phyloP scores from a whole-genome alignment of 2,113 vertebrate species.

The Passer montanus region DNA sequence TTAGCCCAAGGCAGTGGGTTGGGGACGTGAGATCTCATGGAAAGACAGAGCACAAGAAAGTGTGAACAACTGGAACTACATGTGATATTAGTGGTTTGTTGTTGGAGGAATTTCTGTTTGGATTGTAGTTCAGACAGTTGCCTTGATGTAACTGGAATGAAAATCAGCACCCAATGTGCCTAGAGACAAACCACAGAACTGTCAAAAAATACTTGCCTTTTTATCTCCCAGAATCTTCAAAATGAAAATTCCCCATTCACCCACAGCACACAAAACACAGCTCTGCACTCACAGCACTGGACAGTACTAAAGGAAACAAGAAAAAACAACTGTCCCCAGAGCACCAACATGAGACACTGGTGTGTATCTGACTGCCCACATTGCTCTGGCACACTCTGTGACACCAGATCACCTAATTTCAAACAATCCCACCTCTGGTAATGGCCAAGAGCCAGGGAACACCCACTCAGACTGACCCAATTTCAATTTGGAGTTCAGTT shows the following conservation, averaged over 20 bases:
- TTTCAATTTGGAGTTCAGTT: background rate
- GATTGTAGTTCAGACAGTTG: slow-evolving; percentile 65
- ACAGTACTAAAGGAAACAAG: background rate
- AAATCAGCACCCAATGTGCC: slow-evolving; percentile 47
- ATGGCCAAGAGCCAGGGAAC: background rate
- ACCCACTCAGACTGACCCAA: background rate
- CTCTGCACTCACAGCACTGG: background rate
- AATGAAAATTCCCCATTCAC: slow-evolving; percentile 28
- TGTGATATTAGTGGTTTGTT: slow-evolving; percentile 52
- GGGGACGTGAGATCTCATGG: slow-evolving; percentile 66
- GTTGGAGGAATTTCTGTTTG: slow-evolving; percentile 52
- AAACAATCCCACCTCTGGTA: background rate
- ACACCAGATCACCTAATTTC: background rate
- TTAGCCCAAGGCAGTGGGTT: slow-evolving; percentile 74
- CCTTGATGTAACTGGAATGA: slow-evolving; percentile 69
- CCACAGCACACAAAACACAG: background rate
- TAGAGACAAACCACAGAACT: slow-evolving; percentile 48
- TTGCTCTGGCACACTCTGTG: background rate
- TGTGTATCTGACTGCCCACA: background rate
- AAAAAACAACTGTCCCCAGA: background rate
- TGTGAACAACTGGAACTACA: slow-evolving; percentile 64
- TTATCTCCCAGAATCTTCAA: slow-evolving; percentile 34
- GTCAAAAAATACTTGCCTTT: slow-evolving; percentile 47
- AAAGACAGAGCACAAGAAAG: slow-evolving; percentile 58
- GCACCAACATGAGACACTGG: too few relatives aligned